A percentile compares a stretch with the other conserved stretches of the same genome.
phyloP scores from a whole-genome alignment of 2,797 vertebrate species.

The Pseudochaenichthys georgianus region DNA sequence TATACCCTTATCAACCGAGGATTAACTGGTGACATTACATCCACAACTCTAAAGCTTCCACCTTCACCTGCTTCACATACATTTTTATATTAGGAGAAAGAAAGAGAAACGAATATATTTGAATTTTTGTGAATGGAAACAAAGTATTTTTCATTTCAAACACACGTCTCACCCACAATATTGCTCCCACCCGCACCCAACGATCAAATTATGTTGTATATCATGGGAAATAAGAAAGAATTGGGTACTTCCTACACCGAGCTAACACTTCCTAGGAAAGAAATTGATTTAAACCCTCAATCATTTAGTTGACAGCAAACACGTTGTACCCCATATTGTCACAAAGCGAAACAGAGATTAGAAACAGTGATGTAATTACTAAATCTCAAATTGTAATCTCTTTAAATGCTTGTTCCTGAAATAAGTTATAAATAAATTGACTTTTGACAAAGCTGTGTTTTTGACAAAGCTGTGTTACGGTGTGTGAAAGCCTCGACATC shows the following conservation, averaged over 20 bases:
- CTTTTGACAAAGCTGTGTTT: neutral
- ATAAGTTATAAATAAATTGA: neutral
- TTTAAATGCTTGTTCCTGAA: neutral
- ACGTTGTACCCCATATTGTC: neutral
- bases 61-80: neutral
- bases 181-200: neutral
- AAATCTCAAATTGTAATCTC: neutral
- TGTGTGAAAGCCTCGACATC: neutral
- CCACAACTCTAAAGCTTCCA: neutral
- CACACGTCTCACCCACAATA: neutral
- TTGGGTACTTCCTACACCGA: too few relatives aligned
- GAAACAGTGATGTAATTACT: neutral
- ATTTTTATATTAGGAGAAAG: neutral
- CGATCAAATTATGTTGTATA: neutral
- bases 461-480: neutral
- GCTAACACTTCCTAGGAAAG: neutral
- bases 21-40: neutral
- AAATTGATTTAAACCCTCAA: neutral
- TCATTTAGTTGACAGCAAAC: neutral
- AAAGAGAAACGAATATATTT: too few relatives aligned
- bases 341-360: neutral
- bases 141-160: neutral
- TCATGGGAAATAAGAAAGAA: too few relatives aligned
- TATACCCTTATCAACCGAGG: neutral
- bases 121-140: too few relatives aligned